Conservation (phyloP, 2,797 vertebrate species). For the Bucorvus abyssinicus region DNA sequence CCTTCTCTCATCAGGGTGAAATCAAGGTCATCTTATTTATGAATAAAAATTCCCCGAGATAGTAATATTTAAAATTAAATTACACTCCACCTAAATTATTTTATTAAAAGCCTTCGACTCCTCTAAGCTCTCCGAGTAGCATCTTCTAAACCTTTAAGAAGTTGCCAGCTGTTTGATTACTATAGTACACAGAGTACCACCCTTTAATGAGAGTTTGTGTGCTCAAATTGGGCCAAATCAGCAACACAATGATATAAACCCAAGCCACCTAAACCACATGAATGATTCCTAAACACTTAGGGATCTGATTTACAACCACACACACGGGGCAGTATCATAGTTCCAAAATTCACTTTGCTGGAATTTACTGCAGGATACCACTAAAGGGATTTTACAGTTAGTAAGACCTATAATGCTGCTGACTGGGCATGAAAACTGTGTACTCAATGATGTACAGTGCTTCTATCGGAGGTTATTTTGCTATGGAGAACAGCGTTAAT, state of each 20-base stretch:
- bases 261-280: constrained; percentile 6
- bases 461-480: not conserved
- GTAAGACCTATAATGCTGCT: not conserved
- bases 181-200: not conserved
- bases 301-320: not conserved
- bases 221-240: not conserved
- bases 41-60: not conserved
- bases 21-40: not conserved
- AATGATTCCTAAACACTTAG: not conserved
- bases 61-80: constrained; percentile 8
- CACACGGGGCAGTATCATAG: not conserved
- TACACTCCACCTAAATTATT: not conserved
- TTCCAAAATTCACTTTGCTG: not conserved
- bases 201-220: not conserved
- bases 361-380: not conserved
- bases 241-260: not conserved
- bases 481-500: not conserved
- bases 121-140: not conserved
- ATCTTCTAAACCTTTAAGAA: constrained; percentile 26
- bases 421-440: not conserved
- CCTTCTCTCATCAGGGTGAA: not conserved
- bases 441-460: not conserved
- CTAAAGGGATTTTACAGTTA: not conserved
- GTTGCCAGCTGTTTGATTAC: not conserved
- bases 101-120: not conserved